Conservation (phyloP, 2,888 invertebrate species). For the Neoaliturus tenellus region DNA sequence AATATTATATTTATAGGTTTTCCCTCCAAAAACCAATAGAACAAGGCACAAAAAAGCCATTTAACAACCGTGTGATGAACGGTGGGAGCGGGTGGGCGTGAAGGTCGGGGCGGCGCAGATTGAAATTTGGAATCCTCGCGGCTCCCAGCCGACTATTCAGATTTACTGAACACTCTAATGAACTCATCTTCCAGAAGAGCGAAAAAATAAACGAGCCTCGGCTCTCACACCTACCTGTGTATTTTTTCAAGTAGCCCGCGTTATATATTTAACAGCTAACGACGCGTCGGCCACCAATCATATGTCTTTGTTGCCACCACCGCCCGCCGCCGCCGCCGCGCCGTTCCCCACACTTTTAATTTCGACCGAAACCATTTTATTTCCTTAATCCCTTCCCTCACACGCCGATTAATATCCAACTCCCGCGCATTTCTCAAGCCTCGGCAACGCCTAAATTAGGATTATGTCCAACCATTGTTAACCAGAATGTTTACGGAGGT, state of each 20-base stretch:
- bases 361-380: neutral
- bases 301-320: neutral
- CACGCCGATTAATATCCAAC: slow-evolving; percentile 20
- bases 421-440: neutral
- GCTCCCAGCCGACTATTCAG: slow-evolving; percentile 32
- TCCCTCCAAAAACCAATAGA: neutral
- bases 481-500: neutral
- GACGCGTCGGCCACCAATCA: slow-evolving; percentile 35
- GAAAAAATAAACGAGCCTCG: slow-evolving; percentile 31
- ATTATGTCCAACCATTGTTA: slow-evolving; percentile 21
- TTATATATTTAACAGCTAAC: slow-evolving; percentile 46
- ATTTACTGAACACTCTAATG: slow-evolving; percentile 45
- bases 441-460: slow-evolving; percentile 20
- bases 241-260: slow-evolving; percentile 47
- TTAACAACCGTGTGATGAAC: slow-evolving; percentile 15
- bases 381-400: slow-evolving; percentile 16
- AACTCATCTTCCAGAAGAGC: slow-evolving; percentile 33
- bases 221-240: slow-evolving; percentile 46
- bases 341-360: slow-evolving; percentile 30
- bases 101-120: neutral
- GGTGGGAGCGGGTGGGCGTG: neutral
- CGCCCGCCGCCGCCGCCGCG: neutral
- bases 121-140: slow-evolving; percentile 27
- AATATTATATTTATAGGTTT: no score
- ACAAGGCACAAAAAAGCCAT: neutral